Conservation (phyloP, 2,113 vertebrate species). For the Herpetotheres cachinnans region DNA sequence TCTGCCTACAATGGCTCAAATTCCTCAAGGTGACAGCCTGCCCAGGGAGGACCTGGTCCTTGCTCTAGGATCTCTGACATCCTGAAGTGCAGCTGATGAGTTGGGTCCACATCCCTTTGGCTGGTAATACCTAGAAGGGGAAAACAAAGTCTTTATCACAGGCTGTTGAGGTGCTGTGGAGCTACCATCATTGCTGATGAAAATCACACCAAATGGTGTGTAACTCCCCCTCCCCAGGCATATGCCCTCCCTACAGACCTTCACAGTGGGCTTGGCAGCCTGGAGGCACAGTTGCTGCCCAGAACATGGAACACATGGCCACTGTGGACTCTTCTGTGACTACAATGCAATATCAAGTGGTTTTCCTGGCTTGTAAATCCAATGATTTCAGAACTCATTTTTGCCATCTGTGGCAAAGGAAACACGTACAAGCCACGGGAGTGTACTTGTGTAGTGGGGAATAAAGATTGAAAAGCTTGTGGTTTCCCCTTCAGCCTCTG, state of each 20-base stretch:
- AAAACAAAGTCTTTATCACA: not conserved
- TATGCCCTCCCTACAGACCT: not conserved
- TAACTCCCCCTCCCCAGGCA: accelerated
- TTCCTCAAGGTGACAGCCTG: not conserved
- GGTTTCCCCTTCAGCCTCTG: not conserved
- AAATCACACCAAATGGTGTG: not conserved
- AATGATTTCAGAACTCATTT: not conserved
- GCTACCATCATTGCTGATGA: not conserved
- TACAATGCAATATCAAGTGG: not conserved
- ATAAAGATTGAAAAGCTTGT: not conserved
- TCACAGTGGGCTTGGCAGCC: not conserved
- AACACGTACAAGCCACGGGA: not conserved
- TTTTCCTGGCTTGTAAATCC: not conserved
- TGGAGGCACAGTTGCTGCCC: not conserved
- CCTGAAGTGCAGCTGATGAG: not conserved
- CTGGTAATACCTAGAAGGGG: not conserved
- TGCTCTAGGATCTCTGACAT: not conserved
- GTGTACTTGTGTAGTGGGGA: not conserved
- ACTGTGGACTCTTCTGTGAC: not conserved
- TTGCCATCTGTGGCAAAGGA: not conserved
- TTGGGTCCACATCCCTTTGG: not conserved
- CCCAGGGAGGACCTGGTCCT: not conserved
- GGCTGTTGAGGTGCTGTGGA: not conserved
- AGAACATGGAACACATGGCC: not conserved
- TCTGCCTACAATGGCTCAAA: not conserved